Evolutionary conservation across 2,113 vertebrate species (phyloP).

Genomic region (Mirza zaza): DNA sequence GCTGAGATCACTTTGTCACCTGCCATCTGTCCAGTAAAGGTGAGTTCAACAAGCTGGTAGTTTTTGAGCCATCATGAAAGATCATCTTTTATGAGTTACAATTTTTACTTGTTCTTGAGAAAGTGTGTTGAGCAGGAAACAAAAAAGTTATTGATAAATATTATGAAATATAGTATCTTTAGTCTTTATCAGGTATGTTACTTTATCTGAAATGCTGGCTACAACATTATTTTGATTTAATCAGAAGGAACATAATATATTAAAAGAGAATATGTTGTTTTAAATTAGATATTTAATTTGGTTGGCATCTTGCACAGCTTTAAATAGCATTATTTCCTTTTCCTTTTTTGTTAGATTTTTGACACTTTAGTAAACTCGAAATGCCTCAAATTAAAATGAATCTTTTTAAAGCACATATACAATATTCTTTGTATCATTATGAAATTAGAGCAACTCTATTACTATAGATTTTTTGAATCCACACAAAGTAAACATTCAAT

Average conservation of each 20-base stretch:
- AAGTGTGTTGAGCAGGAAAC: constrained; percentile 42
- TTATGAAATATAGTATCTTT: neutral
- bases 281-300: constrained; percentile 26
- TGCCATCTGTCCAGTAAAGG: constrained; percentile 94
- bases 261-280: neutral
- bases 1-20: constrained; percentile 88
- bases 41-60: constrained; percentile 88
- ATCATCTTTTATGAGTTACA: constrained; percentile 67
- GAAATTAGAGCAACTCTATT: neutral
- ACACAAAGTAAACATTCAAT: neutral
- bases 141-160: neutral
- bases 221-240: constrained; percentile 27
- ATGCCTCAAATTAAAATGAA: neutral
- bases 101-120: constrained; percentile 76
- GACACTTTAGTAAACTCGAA: neutral
- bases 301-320: neutral
- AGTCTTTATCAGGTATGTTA: neutral
- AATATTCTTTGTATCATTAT: neutral
- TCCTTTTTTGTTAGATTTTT: neutral
- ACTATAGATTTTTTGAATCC: neutral
- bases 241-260: neutral
- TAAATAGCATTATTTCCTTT: neutral
- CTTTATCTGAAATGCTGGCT: neutral
- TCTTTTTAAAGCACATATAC: neutral
- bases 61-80: constrained; percentile 79